Conservation (phyloP, 2,113 vertebrate species). For the Laticauda colubrina region DNA sequence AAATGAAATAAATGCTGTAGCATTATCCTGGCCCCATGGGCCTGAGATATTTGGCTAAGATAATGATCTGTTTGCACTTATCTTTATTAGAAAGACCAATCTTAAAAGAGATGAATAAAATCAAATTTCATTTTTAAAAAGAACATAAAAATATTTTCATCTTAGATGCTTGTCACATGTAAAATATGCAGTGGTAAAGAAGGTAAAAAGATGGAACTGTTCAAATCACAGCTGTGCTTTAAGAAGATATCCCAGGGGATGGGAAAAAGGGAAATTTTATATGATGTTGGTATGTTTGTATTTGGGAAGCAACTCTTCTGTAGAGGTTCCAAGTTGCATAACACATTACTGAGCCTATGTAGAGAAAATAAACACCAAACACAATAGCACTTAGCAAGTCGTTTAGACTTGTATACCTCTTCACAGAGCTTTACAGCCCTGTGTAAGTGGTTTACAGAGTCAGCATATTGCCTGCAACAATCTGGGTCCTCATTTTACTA, state of each 20-base stretch:
- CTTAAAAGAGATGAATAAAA: neutral
- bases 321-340: neutral
- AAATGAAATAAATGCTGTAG: neutral
- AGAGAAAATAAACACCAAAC: neutral
- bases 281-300: neutral
- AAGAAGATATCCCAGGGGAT: neutral
- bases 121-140: neutral
- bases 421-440: too few relatives aligned
- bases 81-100: neutral
- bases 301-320: neutral
- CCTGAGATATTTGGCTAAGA: neutral
- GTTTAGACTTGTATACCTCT: too few relatives aligned
- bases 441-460: too few relatives aligned
- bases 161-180: neutral
- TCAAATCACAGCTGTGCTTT: neutral
- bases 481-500: too few relatives aligned
- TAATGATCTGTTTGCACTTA: neutral
- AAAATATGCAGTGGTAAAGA: neutral
- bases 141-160: neutral
- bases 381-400: neutral
- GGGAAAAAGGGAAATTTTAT: neutral
- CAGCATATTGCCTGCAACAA: too few relatives aligned
- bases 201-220: neutral
- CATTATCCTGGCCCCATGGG: neutral
- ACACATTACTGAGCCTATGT: neutral